Evolutionary conservation across 2,113 vertebrate species (phyloP).

Genomic region (Sebastes schlegelii): DNA sequence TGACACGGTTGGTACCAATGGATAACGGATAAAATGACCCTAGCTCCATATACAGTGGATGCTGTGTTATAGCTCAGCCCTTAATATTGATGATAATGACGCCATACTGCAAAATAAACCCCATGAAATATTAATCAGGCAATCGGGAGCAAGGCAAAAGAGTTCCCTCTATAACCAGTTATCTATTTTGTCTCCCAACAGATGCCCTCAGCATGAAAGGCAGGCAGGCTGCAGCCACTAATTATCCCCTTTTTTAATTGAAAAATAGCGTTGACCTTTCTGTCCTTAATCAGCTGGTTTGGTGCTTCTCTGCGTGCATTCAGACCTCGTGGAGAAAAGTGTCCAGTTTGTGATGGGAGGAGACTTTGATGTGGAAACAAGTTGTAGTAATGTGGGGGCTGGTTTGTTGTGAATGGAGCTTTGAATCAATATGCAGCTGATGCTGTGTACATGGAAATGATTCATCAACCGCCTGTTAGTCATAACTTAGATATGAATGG

Average conservation of each 20-base stretch:
- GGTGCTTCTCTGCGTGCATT: background rate
- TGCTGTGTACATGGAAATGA: slow-evolving; percentile 46
- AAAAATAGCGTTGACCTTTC: slow-evolving; percentile 45
- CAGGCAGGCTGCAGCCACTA: slow-evolving; percentile 35
- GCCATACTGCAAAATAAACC: slow-evolving; percentile 29
- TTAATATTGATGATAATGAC: slow-evolving; percentile 30
- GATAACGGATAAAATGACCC: too few relatives aligned
- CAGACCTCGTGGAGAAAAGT: slow-evolving; percentile 13
- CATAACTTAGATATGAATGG: slow-evolving; percentile 33
- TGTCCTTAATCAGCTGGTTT: slow-evolving; percentile 10
- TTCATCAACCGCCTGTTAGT: slow-evolving; percentile 48
- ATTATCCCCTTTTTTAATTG: slow-evolving; percentile 18
- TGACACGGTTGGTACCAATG: too few relatives aligned
- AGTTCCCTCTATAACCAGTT: slow-evolving; percentile 29
- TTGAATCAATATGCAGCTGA: slow-evolving; percentile 49
- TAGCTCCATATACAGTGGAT: too few relatives aligned
- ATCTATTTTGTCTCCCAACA: slow-evolving; percentile 35
- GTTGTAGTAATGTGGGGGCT: slow-evolving; percentile 29
- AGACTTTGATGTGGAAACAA: background rate
- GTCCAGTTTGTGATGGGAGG: slow-evolving; percentile 26
- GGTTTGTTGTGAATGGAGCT: slow-evolving; percentile 52
- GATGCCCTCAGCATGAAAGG: slow-evolving; percentile 45
- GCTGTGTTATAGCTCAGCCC: background rate
- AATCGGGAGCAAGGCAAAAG: slow-evolving; percentile 48
- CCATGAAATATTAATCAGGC: slow-evolving; percentile 67